These are phyloP conservation scores for Phortica variegata DNA, from an alignment of 1,140 invertebrate genomes.

Conservation along the genomic window DNA sequence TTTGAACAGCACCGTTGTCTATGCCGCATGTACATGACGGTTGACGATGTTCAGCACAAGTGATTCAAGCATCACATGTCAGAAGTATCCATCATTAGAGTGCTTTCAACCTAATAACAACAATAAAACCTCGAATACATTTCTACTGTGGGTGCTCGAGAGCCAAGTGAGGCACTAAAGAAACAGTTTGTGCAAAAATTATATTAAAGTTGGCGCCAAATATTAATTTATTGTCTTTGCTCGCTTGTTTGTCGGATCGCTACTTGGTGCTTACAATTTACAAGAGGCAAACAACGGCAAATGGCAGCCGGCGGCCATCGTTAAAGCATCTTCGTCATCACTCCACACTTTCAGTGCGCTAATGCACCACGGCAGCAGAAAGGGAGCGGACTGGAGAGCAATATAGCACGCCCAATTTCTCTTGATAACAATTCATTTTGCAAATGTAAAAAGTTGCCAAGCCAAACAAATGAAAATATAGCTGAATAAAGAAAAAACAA, in stretches of 20 bases:
- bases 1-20: constrained; percentile 1
- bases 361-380: background rate
- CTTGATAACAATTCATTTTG: constrained; percentile 53
- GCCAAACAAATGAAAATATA: constrained; percentile 22
- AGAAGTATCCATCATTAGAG: constrained; percentile 36
- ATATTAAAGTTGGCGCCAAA: constrained; percentile 41
- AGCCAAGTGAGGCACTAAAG: constrained; percentile 30
- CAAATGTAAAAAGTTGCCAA: constrained; percentile 43
- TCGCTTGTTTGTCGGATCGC: too few species aligned
- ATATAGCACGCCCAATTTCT: constrained; percentile 33
- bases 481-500: background rate
- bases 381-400: constrained; percentile 5
- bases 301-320: constrained; percentile 25
- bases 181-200: constrained; percentile 42
- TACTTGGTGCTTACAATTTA: too few species aligned
- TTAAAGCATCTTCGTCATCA: constrained; percentile 6
- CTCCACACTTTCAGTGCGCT: background rate
- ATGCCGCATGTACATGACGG: background rate
- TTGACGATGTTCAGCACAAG: background rate
- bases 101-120: constrained; percentile 53
- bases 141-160: background rate
- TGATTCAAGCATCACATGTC: constrained; percentile 2
- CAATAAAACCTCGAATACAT: constrained; percentile 42
- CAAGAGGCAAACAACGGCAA: background rate
- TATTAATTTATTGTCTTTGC: constrained; percentile 50